Evolutionary conservation across 37 sponge, comb jelly and placozoan genomes (phyloP).

Genomic region (Lycopodina hypogea): DNA sequence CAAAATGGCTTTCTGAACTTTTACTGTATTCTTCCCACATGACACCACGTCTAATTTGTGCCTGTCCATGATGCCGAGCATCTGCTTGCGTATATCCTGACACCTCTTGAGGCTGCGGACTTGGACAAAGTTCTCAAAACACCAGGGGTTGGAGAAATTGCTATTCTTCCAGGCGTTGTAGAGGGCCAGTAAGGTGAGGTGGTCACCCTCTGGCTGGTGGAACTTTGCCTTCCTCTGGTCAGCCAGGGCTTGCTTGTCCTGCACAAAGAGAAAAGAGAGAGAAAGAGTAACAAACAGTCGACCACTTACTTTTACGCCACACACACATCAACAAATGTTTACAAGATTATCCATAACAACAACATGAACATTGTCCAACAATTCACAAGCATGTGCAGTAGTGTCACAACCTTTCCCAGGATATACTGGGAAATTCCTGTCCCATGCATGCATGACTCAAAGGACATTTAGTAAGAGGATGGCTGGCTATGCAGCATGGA

Average conservation of each 20-base stretch:
- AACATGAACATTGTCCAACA: too few relatives aligned
- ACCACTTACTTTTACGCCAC: neutral
- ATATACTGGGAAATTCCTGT: too few relatives aligned
- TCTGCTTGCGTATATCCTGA: constrained; percentile 95
- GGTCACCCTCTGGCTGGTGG: constrained; percentile 97
- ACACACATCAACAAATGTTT: neutral
- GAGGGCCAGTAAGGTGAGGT: constrained; percentile 91
- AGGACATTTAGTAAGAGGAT: too few relatives aligned
- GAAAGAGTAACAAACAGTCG: neutral
- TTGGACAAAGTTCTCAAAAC: constrained; percentile 97
- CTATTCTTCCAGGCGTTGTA: constrained; percentile 99
- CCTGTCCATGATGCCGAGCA: constrained; percentile 98
- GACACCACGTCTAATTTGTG: constrained; percentile 97
- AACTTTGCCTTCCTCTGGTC: constrained; percentile 96
- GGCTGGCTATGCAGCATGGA: too few relatives aligned
- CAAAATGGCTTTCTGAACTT: constrained; percentile 93
- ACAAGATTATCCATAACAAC: too few relatives aligned
- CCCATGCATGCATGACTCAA: too few relatives aligned
- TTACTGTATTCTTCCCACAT: constrained; percentile 82
- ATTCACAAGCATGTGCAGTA: too few relatives aligned
- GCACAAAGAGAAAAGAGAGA: neutral
- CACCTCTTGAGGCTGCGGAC: constrained; percentile 77
- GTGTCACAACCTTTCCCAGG: too few relatives aligned
- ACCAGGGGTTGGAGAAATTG: constrained; percentile 94
- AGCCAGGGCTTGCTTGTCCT: constrained; percentile 95